Percentiles rank a stretch among this genome's conserved stretches.
Conservation (phyloP, 2,888 invertebrate genomes). For the Aspidiotus destructor region DNA sequence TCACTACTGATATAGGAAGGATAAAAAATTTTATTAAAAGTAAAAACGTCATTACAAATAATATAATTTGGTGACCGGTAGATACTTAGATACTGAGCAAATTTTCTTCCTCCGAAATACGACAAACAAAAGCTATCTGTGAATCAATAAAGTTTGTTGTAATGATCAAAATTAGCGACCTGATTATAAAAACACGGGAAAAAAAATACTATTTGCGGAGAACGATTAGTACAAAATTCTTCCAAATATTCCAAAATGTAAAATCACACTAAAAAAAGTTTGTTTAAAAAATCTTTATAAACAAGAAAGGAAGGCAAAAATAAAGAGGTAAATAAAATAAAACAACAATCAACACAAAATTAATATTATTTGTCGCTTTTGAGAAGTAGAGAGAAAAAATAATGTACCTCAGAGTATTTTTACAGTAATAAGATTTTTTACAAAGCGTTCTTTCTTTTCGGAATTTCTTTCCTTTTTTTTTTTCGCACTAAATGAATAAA, state of each 20-base stretch:
- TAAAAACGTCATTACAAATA: not conserved
- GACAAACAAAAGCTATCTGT: not conserved
- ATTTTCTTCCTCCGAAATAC: not conserved
- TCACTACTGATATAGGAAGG: not conserved
- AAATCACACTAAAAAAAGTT: not conserved
- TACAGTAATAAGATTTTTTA: slow-evolving; percentile 2
- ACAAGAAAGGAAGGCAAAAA: not conserved
- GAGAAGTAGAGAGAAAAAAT: too few relatives aligned
- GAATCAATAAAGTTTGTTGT: not conserved
- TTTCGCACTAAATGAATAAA: not conserved
- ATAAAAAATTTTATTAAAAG: slow-evolving; percentile 1
- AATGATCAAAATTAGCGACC: not conserved
- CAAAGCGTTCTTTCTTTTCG: not conserved
- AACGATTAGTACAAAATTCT: slow-evolving; percentile 1
- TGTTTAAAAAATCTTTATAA: not conserved
- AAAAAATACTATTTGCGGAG: not conserved
- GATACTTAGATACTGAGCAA: not conserved
- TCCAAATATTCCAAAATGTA: not conserved
- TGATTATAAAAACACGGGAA: not conserved
- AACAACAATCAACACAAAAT: not conserved
- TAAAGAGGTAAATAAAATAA: not conserved
- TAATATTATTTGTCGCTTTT: not conserved
- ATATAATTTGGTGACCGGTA: not conserved
- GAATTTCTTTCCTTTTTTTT: not conserved
- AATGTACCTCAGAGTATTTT: not conserved